phyloP scores from a whole-genome alignment of 2,797 vertebrate species.

The Sciurus carolinensis region DNA sequence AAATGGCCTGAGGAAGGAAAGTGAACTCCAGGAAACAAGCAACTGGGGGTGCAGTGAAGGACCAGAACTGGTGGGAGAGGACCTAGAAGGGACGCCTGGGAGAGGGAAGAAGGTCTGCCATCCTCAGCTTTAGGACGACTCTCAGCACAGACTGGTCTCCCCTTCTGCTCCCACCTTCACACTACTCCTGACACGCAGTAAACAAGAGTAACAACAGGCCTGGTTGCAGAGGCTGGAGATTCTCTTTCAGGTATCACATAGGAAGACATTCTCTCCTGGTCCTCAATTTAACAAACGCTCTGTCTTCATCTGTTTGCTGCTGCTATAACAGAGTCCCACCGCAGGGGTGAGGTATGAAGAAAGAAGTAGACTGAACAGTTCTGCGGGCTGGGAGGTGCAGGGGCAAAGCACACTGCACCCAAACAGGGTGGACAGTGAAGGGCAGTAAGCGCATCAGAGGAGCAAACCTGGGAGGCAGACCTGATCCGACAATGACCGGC shows the following conservation, averaged over 20 bases:
- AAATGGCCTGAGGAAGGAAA: neutral
- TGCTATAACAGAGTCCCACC: neutral
- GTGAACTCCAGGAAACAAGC: neutral
- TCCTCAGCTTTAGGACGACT: neutral
- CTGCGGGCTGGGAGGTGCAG: neutral
- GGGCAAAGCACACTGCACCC: neutral
- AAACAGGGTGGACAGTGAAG: neutral
- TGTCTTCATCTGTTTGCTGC: neutral
- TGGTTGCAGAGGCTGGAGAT: neutral
- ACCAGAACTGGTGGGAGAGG: neutral
- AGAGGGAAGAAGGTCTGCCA: neutral
- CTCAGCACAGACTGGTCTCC: neutral
- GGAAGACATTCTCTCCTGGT: constrained; percentile 21
- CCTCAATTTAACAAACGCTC: neutral
- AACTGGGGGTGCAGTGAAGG: neutral
- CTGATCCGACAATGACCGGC: neutral
- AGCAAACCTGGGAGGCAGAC: neutral
- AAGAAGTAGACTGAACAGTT: neutral
- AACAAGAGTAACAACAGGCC: neutral
- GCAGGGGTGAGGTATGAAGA: neutral
- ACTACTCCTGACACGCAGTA: neutral
- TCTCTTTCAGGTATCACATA: neutral
- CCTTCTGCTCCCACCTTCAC: neutral
- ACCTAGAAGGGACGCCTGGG: neutral
- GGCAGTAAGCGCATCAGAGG: too few relatives aligned